Base-by-base conservation (phyloP, 2,113 vertebrate genomes). In the Cranoglanis bouderius region DNA sequence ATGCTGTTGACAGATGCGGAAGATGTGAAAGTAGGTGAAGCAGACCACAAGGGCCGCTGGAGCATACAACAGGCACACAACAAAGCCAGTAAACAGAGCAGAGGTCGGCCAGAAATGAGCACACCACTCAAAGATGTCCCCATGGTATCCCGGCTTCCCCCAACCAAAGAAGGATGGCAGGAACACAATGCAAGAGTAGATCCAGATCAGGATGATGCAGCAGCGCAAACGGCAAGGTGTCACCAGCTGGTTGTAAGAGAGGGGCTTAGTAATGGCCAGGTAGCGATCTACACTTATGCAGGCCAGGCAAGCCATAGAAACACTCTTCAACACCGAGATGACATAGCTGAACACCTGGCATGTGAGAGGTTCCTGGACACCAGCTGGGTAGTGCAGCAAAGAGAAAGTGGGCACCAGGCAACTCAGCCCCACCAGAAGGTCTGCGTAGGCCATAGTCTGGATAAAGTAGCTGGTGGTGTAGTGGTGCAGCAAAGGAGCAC, bases 391-490 rank as follows among this genome's bases (percentile, higher is more conserved):
- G 94, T 98, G 98, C 29, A 99, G 97, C 90, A 99, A 95, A 2
- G 98, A 99, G 84, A 99, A 94, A 32, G 98, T 97, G 90, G 98
- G 98, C 85, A 99, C 97, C 94, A 99, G 92, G 95, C 98, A 99
- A 95, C 97, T 99, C 12, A 99, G 96, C 90, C 98, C 98, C 82
- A 99, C 98, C 92, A 99, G 96, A 81, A 99, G 95, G 92, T 99
- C 98, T 6, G 98, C 98, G 67, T 99, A 99, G 61, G 98, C 98
- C 98, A 99, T 99, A 35, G 98, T 99, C 95, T 99, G 98, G 93
- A 99, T 99, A 93, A 99, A 99, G 90, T 97, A 99, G 95, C 98
- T 99, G 90, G 98, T 99, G 88, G 97, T 99, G 89, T 99, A 99
- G 93, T 99, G 98, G 90, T 99, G 98, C 72, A 99, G 94, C 43